Percentiles rank a stretch among this genome's conserved stretches.
Evolutionary conservation across 2,113 vertebrate species (phyloP).

Genomic region (Trichechus manatus): DNA sequence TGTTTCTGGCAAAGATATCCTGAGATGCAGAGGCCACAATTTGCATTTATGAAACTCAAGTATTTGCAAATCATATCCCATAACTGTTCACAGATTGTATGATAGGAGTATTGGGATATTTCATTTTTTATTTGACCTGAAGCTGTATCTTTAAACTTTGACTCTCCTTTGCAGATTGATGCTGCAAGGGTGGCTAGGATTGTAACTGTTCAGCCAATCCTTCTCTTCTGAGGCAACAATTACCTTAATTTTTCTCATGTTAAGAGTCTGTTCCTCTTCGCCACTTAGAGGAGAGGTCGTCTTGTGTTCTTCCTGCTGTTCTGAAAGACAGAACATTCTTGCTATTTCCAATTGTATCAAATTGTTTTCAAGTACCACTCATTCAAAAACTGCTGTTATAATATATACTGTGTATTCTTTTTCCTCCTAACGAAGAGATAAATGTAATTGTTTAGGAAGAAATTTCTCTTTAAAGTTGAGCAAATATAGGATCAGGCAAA

Average conservation of each 20-base stretch:
- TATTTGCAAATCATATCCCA: not conserved
- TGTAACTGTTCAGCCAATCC: conserved; percentile 73
- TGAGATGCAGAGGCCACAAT: not conserved
- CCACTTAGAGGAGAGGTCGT: not conserved
- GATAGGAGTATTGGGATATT: conserved; percentile 36
- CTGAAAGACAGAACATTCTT: conserved; percentile 23
- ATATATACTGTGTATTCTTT: not conserved
- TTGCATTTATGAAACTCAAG: not conserved
- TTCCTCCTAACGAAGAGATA: not conserved
- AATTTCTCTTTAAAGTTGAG: not conserved
- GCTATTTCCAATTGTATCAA: conserved; percentile 57
- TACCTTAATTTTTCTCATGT: conserved; percentile 57
- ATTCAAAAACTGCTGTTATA: not conserved
- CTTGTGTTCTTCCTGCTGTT: conserved; percentile 39
- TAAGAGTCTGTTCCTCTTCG: conserved; percentile 30
- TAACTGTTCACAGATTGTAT: not conserved
- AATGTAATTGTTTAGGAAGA: not conserved
- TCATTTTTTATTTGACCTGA: conserved; percentile 67
- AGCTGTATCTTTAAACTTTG: conserved; percentile 75
- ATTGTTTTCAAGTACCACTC: not conserved
- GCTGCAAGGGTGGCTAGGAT: conserved; percentile 35
- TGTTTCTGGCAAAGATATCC: not conserved
- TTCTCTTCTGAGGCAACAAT: conserved; percentile 61
- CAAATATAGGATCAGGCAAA: not conserved
- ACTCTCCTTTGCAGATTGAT: conserved; percentile 57